Evolutionary conservation across 2,113 vertebrate genomes (phyloP).

Genomic region (Drymodes brunneopygia): DNA sequence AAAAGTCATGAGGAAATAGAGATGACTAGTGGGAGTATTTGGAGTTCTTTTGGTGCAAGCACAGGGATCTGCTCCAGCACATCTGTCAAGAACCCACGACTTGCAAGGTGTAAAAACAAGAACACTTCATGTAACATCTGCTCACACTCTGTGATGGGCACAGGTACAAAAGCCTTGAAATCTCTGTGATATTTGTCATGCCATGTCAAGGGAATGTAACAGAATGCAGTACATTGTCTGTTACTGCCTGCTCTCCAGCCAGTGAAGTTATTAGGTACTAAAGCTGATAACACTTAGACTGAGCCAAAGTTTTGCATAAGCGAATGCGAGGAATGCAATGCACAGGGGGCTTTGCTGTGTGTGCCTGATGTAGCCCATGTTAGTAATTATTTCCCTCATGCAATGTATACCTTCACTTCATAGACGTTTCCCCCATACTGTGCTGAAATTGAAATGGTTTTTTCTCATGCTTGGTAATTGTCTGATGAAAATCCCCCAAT

Average conservation of each 20-base stretch:
- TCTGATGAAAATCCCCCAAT: not conserved
- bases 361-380: not conserved
- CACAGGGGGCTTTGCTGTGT: not conserved
- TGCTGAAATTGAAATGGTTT: not conserved
- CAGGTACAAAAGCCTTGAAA: not conserved
- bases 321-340: not conserved
- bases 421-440: not conserved
- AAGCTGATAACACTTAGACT: not conserved
- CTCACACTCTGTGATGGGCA: not conserved
- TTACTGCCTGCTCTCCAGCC: not conserved
- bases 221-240: not conserved
- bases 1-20: not conserved
- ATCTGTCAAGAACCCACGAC: not conserved
- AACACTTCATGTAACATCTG: not conserved
- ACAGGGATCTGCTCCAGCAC: not conserved
- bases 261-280: not conserved
- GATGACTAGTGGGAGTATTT: not conserved
- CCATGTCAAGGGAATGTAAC: not conserved
- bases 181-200: not conserved
- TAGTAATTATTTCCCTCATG: not conserved
- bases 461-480: not conserved
- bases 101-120: not conserved
- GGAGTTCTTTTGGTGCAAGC: not conserved
- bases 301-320: not conserved
- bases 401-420: not conserved